phyloP scores from a whole-genome alignment of 2,797 vertebrate species.

The Acropternis orthonyx region DNA sequence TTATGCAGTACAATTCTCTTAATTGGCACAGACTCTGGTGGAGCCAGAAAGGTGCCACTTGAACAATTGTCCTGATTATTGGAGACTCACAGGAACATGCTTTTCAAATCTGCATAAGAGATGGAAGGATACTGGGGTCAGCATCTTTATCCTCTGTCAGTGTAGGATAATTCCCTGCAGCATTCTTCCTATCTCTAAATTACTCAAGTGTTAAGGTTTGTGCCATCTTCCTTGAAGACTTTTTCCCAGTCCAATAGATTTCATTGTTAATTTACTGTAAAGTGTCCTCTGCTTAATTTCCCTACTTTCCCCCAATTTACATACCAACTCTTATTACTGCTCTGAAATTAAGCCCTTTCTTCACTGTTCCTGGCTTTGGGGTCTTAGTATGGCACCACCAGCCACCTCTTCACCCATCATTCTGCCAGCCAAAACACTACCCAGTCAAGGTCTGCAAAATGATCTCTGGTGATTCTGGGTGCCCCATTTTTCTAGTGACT shows the following conservation, averaged over 20 bases:
- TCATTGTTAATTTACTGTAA: constrained; percentile 40
- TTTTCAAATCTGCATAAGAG: constrained; percentile 35
- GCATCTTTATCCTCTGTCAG: constrained; percentile 51
- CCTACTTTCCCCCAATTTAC: background rate
- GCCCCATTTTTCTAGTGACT: background rate
- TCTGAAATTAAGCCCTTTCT: background rate
- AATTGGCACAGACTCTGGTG: constrained; percentile 50
- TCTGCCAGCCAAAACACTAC: background rate
- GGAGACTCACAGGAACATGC: constrained; percentile 39
- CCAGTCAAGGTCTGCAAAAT: background rate
- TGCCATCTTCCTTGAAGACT: background rate
- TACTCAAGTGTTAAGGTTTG: constrained; percentile 18
- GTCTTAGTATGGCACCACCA: background rate
- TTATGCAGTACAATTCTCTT: constrained; percentile 56
- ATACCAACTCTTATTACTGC: background rate
- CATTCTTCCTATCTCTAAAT: constrained; percentile 35
- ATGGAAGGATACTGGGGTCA: constrained; percentile 38
- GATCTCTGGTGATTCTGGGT: background rate
- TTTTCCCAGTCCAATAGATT: constrained; percentile 14
- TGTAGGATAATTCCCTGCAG: constrained; percentile 11
- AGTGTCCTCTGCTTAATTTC: constrained; percentile 5
- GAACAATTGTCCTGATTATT: constrained; percentile 60
- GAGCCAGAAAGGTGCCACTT: constrained; percentile 56
- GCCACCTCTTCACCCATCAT: background rate
- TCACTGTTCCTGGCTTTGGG: background rate